Percentiles rank a stretch among this genome's conserved stretches.
These are phyloP conservation scores for Chymomyza procnemis DNA, from an alignment of 2,888 invertebrate species.

Conservation along the genomic window DNA sequence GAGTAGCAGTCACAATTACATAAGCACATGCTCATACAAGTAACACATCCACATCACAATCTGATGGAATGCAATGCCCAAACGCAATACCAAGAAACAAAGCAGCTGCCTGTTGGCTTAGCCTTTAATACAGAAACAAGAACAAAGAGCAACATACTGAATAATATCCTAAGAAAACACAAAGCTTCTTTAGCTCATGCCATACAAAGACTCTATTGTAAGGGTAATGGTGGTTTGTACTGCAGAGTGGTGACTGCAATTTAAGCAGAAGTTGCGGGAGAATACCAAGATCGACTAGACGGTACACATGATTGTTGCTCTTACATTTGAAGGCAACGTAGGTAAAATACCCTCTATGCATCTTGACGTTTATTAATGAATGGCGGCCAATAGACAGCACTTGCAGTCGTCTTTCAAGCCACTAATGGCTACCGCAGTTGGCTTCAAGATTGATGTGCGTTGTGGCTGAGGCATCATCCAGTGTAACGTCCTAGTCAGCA, in stretches of 20 bases:
- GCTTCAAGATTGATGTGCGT: conserved; percentile 25
- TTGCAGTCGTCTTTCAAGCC: neutral
- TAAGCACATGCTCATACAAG: neutral
- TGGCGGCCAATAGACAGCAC: conserved; percentile 41
- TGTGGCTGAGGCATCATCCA: conserved; percentile 19
- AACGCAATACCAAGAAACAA: neutral
- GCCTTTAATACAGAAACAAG: conserved; percentile 10
- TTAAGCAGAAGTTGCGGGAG: conserved; percentile 11
- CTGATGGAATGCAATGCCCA: conserved; percentile 12
- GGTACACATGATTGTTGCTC: neutral
- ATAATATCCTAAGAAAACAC: conserved; percentile 26
- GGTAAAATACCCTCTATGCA: conserved; percentile 28
- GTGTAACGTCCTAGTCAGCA: neutral
- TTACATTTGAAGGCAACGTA: neutral
- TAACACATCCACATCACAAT: conserved; percentile 11
- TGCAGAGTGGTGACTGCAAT: conserved; percentile 45
- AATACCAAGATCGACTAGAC: neutral
- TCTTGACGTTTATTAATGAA: conserved; percentile 58
- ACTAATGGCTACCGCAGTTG: conserved; percentile 6
- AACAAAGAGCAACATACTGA: neutral
- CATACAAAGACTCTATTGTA: conserved; percentile 7
- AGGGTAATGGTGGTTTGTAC: conserved; percentile 37
- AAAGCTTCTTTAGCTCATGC: neutral
- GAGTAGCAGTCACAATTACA: neutral
- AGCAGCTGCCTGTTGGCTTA: conserved; percentile 40